Evolutionary conservation across 2,888 invertebrate genomes (phyloP), one percentile per base, ranked within the genome.

Genomic region (Mechanitis mazaeus): DNA sequence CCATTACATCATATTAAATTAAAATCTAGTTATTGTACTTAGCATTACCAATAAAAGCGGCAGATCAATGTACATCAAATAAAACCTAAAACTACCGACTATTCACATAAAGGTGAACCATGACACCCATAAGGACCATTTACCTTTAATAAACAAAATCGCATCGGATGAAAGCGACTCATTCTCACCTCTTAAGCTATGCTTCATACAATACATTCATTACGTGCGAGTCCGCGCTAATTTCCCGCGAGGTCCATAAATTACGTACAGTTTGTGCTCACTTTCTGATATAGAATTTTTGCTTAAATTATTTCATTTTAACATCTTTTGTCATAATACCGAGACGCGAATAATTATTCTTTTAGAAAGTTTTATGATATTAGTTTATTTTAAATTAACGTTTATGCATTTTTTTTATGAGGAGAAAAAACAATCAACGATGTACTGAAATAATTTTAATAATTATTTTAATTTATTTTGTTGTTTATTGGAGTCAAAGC

Each of bases 231-330:
- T 69, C 67, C 66, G 58, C 68, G 69, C 69, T 76, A 75, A 76
- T 75, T 75, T 76, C 75, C 76, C 76, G 71, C 68, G 69, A 65
- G 73, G 69, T 70, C 67, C 72, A 72, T 76, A 75, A 70, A 75
- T 76, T 74, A 72, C 70, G 61, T 58, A 56, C 65, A 60, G 46
- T 64, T 61, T 56, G 61, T 60, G 56, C 58, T 57, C 55, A 31
- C 50, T 50, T 50, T 31, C 50, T 50, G 50, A 50, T 9, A 31
- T 31, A 50, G 31, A 31, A 50, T 50, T 50, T 50, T 50, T 50
- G 50, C 31, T 47, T n/a, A 47, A 31, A 31, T 31, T 6, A 50
- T 31, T 31, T 6, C 31, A 7, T 11, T 31, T 31, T 9, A 50
- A 50, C 50, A 50, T 50, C 50, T 50, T 50, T 9, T 31, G 50